Conservation (phyloP, 2,113 vertebrate genomes). For the Neogale vison region DNA sequence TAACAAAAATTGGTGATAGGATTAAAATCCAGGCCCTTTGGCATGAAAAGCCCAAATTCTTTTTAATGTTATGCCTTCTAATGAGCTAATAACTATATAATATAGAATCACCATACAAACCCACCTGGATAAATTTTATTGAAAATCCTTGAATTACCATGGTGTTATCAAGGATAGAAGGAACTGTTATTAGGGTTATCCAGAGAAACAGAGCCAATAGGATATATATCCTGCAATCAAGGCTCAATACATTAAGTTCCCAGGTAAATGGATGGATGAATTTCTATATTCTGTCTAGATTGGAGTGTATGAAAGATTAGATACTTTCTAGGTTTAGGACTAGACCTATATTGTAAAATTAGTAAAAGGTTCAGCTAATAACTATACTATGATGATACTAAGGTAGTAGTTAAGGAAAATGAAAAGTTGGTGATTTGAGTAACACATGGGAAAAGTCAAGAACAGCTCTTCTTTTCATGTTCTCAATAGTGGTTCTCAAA, state of each 20-base stretch:
- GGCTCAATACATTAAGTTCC: not conserved
- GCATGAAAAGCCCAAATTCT: not conserved
- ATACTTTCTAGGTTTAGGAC: not conserved
- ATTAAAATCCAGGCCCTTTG: constrained; percentile 18
- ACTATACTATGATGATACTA: not conserved
- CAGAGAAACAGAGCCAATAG: not conserved
- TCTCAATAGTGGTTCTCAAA: not conserved
- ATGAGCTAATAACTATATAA: not conserved
- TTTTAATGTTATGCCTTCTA: not conserved
- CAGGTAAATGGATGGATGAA: not conserved
- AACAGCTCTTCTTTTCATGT: not conserved
- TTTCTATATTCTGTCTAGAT: not conserved
- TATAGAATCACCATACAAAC: not conserved
- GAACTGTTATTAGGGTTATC: not conserved
- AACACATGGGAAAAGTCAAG: not conserved
- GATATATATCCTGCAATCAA: not conserved
- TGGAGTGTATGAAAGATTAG: not conserved
- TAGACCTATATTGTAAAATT: not conserved
- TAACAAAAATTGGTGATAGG: not conserved
- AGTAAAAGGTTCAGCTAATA: not conserved
- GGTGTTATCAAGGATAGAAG: not conserved
- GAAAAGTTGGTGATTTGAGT: not conserved
- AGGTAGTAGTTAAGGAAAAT: not conserved
- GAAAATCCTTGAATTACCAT: too few species aligned
- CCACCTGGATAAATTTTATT: too few species aligned